Percentiles rank a stretch among this genome's conserved stretches.
These are phyloP conservation scores for Apostichopus leukothele DNA, from an alignment of 53 echinoderm and acorn worm genomes.

Conservation along the genomic window DNA sequence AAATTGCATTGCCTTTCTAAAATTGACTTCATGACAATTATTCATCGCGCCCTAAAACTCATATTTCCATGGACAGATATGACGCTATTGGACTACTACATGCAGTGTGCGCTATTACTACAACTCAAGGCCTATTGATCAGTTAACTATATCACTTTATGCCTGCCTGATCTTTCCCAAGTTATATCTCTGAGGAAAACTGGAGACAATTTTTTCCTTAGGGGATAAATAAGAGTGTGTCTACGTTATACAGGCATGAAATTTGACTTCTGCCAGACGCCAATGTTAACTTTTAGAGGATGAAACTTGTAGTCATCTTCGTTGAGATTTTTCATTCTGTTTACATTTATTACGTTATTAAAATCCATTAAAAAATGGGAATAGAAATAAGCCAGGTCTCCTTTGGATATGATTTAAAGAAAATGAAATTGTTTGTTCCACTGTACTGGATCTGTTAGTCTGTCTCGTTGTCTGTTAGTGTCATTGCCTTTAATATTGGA, in stretches of 20 bases:
- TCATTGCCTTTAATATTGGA: too few species aligned
- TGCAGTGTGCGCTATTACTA: background rate
- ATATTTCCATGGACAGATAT: too few species aligned
- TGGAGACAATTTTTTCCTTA: conserved; percentile 1
- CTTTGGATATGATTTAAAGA: too few species aligned
- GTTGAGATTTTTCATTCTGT: too few species aligned
- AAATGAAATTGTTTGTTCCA: too few species aligned
- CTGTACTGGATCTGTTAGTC: too few species aligned
- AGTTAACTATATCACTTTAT: conserved; percentile 6
- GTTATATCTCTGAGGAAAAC: background rate
- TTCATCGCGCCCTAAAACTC: background rate
- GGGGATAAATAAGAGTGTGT: background rate
- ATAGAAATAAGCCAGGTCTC: too few species aligned
- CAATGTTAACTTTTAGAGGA: too few species aligned
- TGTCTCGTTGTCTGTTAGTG: too few species aligned
- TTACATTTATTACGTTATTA: too few species aligned
- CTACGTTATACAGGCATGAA: background rate
- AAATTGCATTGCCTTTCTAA: background rate
- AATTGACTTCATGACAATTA: background rate
- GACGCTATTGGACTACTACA: background rate
- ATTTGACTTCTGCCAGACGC: background rate
- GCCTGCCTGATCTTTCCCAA: background rate
- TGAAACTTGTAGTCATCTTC: too few species aligned
- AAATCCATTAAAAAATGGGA: too few species aligned
- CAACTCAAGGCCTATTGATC: conserved; percentile 6